Conservation (phyloP, 2,113 vertebrate species). For the Callocephalon fimbriatum region DNA sequence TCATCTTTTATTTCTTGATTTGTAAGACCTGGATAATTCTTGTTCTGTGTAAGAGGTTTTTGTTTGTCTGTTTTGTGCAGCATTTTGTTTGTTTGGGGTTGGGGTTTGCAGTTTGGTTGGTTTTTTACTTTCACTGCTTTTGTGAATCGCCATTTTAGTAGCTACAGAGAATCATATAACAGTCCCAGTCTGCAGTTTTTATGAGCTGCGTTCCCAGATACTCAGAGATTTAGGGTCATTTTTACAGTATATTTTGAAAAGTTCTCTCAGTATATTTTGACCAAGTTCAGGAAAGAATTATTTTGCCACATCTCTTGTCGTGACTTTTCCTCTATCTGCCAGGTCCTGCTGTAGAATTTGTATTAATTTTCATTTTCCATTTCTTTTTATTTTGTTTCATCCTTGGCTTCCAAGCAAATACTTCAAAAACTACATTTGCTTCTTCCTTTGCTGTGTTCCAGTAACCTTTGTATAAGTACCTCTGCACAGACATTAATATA, state of each 20-base stretch:
- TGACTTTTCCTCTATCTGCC: background rate
- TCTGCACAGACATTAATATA: background rate
- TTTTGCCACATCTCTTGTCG: background rate
- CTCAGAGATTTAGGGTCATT: background rate
- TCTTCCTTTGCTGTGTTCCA: background rate
- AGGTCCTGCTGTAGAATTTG: background rate
- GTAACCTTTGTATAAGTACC: background rate
- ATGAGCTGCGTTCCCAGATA: background rate
- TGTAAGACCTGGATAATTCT: background rate
- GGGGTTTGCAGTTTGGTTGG: background rate
- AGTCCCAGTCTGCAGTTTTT: background rate
- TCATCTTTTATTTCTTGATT: background rate
- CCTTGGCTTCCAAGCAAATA: background rate
- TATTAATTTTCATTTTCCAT: background rate
- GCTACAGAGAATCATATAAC: background rate
- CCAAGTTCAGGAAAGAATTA: background rate
- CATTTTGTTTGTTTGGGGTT: background rate
- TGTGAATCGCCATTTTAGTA: background rate
- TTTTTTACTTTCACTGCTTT: background rate
- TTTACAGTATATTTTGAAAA: background rate
- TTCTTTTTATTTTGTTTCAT: background rate
- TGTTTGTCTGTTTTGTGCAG: background rate
- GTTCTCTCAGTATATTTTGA: background rate
- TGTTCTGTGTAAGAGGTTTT: background rate
- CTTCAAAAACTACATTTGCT: background rate